Evolutionary conservation across 2,797 vertebrate genomes (phyloP).

Genomic region (Oreochromis grahami): DNA sequence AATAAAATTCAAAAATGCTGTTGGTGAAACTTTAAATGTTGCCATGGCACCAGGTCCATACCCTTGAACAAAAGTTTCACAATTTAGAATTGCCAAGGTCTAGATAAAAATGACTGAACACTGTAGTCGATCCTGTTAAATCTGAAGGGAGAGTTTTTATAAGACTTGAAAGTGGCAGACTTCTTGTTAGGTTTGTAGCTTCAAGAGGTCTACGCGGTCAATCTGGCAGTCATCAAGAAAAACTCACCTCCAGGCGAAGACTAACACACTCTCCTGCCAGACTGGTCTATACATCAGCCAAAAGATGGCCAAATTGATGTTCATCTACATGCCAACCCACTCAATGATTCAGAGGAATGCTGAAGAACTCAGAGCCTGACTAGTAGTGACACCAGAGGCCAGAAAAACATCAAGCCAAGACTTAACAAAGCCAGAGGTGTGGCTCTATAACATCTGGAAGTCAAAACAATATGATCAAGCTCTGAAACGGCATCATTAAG

Average conservation of each 20-base stretch:
- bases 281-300: background rate
- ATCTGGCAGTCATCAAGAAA: background rate
- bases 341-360: background rate
- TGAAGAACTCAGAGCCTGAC: background rate
- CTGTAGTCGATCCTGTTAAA: background rate
- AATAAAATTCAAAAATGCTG: background rate
- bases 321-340: background rate
- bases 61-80: background rate
- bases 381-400: background rate
- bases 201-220: background rate
- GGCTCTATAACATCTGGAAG: background rate
- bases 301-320: background rate
- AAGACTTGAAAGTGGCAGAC: background rate
- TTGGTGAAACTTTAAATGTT: background rate
- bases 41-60: background rate
- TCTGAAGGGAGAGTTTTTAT: background rate
- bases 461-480: background rate
- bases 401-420: background rate
- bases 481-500: background rate
- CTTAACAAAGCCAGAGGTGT: background rate
- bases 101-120: background rate
- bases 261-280: background rate
- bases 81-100: background rate
- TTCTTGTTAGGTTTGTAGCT: background rate
- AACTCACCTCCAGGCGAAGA: background rate